Percentiles rank a stretch among this genome's conserved stretches.
These are phyloP conservation scores for Heterodera filipjevi DNA, from an alignment of 2,888 invertebrate species.

Conservation along the genomic window DNA sequence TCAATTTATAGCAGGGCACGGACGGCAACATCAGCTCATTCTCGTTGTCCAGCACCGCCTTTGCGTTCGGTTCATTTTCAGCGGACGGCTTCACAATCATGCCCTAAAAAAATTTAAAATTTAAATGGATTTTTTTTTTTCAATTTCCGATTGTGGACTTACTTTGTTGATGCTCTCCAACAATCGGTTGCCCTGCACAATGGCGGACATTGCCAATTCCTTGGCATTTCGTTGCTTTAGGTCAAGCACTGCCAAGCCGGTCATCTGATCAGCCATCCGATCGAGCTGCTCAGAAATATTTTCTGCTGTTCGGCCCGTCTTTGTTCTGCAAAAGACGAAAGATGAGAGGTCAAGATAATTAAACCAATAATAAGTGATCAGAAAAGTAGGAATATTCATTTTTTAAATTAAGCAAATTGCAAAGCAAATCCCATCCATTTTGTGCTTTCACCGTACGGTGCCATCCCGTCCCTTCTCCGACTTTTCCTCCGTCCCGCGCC, in stretches of 20 bases:
- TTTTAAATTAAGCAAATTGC: too few relatives aligned
- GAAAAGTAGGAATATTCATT: too few relatives aligned
- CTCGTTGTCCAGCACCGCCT: constrained; percentile 46
- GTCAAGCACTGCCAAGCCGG: constrained; percentile 84
- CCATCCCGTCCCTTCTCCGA: background rate
- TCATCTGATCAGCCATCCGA: constrained; percentile 70
- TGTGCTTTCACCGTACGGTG: background rate
- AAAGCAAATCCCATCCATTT: too few relatives aligned
- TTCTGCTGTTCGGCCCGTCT: background rate
- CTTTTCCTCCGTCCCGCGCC: background rate
- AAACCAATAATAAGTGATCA: background rate
- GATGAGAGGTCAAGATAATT: background rate
- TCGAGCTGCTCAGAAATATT: background rate
- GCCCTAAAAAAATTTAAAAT: too few relatives aligned
- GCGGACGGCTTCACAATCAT: constrained; percentile 41
- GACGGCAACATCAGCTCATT: constrained; percentile 49
- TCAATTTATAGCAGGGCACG: constrained; percentile 61
- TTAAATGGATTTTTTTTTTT: too few relatives aligned
- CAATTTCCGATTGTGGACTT: constrained; percentile 67
- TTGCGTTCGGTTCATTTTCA: constrained; percentile 48
- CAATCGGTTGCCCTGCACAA: constrained; percentile 66
- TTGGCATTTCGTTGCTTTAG: constrained; percentile 57
- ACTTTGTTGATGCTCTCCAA: constrained; percentile 51
- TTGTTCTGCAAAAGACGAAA: too few relatives aligned
- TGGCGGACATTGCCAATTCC: constrained; percentile 63